Evolutionary conservation across 35 echinoderm and acorn worm genomes (phyloP), one percentile per base, ranked within the genome.

Genomic region (Apostichopus californicus): DNA sequence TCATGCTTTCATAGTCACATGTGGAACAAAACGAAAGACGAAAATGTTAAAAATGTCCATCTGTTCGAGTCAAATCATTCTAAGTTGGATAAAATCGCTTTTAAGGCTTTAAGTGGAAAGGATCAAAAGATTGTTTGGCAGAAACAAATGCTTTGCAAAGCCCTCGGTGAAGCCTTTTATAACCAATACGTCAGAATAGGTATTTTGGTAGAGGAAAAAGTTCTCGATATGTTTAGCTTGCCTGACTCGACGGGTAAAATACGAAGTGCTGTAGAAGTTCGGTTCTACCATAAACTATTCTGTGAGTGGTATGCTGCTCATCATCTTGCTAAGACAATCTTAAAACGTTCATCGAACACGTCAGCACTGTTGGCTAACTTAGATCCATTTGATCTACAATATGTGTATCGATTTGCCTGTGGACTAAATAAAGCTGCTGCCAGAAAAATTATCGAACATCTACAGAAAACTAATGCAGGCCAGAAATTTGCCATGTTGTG

Each of bases 221-320:
- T 25, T 25, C 24, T 25, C 1, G 1, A 25, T 25, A 25, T 25
- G 24, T 14, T 8, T 1, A 20, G 68, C 17, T 0, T 15, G 9
- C 68, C 11, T 5, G 5, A 20, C 5, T 14, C 11, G 17, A 20
- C 0, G 68, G 5, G 68, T 73, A 0, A 73, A 8, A 5, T 4
- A 0, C 68, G 13, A 15, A 14, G 68, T 73, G 3, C 13, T 17
- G 13, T 73, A 57, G 81, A 84, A 20, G 81, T 84, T 6, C 56
- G 54, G 11, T 84, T 84, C 57, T 84, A 84, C 54, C 81, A 84
- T 58, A 84, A 84, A 18, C 46, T 84, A 55, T 84, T 84, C 54
- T 84, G 81, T 84, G 81, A 84, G 12, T 84, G 81, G 81, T 84
- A 84, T 57, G 81, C 53, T 15, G 81, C 81, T 13, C 81, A 84